phyloP scores from a whole-genome alignment of 1,140 invertebrate species.

The Drosophila fuyamai region DNA sequence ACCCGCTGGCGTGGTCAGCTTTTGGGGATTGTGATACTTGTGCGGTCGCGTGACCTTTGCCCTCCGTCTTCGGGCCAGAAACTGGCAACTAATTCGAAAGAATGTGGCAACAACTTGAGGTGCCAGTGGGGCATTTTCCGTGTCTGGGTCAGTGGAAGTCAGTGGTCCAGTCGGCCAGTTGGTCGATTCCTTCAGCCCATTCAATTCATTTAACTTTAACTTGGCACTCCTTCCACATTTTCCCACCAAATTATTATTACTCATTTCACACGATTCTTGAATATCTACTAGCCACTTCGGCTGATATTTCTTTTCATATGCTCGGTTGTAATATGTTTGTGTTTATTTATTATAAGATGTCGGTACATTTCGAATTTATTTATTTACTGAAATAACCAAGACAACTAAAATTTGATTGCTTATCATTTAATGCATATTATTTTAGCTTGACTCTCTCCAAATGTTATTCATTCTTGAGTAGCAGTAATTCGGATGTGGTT shows the following conservation, averaged over 20 bases:
- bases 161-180: background rate
- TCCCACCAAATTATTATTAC: background rate
- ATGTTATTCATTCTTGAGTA: background rate
- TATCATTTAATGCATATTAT: too few relatives aligned
- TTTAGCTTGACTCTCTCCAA: background rate
- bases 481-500: background rate
- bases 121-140: constrained; percentile 4
- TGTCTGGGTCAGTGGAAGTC: constrained; percentile 29
- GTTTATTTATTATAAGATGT: too few relatives aligned
- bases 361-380: too few relatives aligned
- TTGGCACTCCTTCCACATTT: background rate
- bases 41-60: constrained; percentile 72
- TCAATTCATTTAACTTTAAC: too few relatives aligned
- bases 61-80: background rate
- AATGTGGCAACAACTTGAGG: constrained; percentile 14
- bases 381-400: too few relatives aligned
- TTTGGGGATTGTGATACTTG: constrained; percentile 57
- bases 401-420: too few relatives aligned
- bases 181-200: background rate
- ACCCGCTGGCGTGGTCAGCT: constrained; percentile 30
- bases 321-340: too few relatives aligned
- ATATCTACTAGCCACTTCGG: too few relatives aligned
- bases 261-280: too few relatives aligned
- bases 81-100: constrained; percentile 12
- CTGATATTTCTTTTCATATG: too few relatives aligned